These are phyloP conservation scores for Trachelus iudaicus DNA, from an alignment of 2,888 invertebrate genomes.

Conservation along the genomic window DNA sequence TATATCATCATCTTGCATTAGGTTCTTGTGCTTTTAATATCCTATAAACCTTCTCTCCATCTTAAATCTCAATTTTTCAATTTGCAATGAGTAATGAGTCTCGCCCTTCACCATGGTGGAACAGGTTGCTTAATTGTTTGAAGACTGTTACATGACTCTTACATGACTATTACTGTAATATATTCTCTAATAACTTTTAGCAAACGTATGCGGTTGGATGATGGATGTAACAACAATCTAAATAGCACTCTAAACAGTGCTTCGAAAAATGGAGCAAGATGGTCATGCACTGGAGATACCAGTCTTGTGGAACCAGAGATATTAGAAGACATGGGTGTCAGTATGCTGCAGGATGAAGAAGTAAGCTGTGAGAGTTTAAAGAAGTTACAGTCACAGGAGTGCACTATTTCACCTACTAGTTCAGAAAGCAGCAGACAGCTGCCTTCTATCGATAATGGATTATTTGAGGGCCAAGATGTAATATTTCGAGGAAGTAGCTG, in stretches of 20 bases:
- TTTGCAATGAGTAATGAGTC: constrained; percentile 15
- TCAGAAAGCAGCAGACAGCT: constrained; percentile 36
- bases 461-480: constrained; percentile 36
- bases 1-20: background rate
- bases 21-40: background rate
- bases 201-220: constrained; percentile 51
- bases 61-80: constrained; percentile 1
- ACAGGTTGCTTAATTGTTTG: constrained; percentile 33
- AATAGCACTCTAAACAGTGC: constrained; percentile 44
- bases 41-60: background rate
- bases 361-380: constrained; percentile 56
- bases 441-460: constrained; percentile 32
- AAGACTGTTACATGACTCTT: background rate
- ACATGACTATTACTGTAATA: constrained; percentile 3
- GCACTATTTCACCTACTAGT: constrained; percentile 47
- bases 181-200: constrained; percentile 37
- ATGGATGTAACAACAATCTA: constrained; percentile 58
- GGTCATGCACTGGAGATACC: constrained; percentile 56
- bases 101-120: constrained; percentile 36
- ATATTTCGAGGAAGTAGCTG: constrained; percentile 42
- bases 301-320: constrained; percentile 66
- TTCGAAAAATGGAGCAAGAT: constrained; percentile 45
- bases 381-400: constrained; percentile 58
- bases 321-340: constrained; percentile 72
- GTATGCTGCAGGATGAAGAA: constrained; percentile 70